Percentiles rank a stretch among this genome's conserved stretches.
Conservation (phyloP, 2,888 invertebrate species). For the Tenthredo livida region DNA sequence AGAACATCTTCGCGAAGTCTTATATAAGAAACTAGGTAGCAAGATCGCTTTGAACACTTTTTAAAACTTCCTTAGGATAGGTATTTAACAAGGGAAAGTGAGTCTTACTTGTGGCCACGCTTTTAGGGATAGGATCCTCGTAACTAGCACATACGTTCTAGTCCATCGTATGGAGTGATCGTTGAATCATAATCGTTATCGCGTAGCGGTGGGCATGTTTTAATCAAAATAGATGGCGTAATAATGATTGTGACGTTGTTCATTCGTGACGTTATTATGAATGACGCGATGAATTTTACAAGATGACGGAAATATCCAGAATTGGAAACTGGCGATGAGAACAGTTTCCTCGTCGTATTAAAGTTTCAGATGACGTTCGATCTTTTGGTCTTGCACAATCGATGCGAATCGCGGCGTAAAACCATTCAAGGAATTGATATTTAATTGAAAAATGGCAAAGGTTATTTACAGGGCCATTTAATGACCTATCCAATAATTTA, state of each 20-base stretch:
- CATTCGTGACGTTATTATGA: neutral
- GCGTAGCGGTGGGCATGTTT: neutral
- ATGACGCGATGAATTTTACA: neutral
- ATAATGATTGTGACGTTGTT: neutral
- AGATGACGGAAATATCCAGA: neutral
- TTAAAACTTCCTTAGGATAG: constrained; percentile 1
- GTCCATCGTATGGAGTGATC: neutral
- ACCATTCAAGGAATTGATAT: neutral
- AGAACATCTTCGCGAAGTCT: neutral
- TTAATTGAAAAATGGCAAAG: neutral
- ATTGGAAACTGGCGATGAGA: neutral
- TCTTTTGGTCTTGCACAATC: neutral
- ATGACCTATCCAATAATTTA: constrained; percentile 19
- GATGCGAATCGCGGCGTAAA: neutral
- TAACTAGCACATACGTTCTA: neutral
- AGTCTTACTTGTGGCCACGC: neutral
- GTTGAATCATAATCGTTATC: neutral
- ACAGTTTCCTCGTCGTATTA: neutral
- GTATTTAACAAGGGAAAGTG: constrained; percentile 1
- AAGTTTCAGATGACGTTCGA: neutral
- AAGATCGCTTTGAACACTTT: neutral
- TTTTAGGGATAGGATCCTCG: neutral
- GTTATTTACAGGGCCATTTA: neutral
- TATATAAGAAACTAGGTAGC: neutral
- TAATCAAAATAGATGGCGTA: neutral